A percentile compares a stretch with the other conserved stretches of the same genome.
Evolutionary conservation across 2,797 vertebrate species (phyloP).

Genomic region (Crocidura indochinensis): DNA sequence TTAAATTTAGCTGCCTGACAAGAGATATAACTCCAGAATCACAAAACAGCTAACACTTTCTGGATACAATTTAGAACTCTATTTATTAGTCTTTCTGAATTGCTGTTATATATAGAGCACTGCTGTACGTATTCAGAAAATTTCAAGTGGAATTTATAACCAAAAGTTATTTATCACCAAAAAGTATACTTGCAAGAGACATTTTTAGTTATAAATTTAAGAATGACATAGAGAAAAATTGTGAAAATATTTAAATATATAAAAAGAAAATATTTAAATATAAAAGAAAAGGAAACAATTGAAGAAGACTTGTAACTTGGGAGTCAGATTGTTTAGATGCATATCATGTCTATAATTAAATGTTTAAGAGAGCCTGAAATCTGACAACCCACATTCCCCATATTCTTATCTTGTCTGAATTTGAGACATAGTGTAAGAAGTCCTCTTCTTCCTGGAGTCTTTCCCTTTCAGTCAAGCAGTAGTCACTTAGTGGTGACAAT

Average conservation of each 20-base stretch:
- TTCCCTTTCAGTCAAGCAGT: conserved; percentile 31
- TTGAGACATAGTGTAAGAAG: neutral
- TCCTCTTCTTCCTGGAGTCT: neutral
- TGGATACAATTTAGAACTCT: conserved; percentile 35
- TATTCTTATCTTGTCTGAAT: neutral
- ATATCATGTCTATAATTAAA: neutral
- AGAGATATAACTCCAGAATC: neutral
- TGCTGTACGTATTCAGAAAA: conserved; percentile 66
- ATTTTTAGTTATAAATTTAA: conserved; percentile 74
- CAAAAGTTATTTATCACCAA: conserved; percentile 68
- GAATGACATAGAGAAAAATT: conserved; percentile 51
- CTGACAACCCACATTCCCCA: neutral
- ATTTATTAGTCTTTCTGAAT: conserved; percentile 54
- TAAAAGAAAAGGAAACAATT: conserved; percentile 30
- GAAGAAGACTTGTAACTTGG: conserved; percentile 25
- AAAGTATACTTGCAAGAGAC: conserved; percentile 64
- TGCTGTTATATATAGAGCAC: conserved; percentile 50
- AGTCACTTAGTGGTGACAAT: conserved; percentile 23
- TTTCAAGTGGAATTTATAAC: neutral
- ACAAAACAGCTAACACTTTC: neutral
- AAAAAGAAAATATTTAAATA: conserved; percentile 56
- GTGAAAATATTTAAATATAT: conserved; percentile 48
- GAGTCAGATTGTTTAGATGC: neutral
- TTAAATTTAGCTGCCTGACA: neutral
- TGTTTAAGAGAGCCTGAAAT: neutral